These are phyloP conservation scores for Lycocerus yunnanus DNA, from an alignment of 2,888 invertebrate species.

Conservation along the genomic window DNA sequence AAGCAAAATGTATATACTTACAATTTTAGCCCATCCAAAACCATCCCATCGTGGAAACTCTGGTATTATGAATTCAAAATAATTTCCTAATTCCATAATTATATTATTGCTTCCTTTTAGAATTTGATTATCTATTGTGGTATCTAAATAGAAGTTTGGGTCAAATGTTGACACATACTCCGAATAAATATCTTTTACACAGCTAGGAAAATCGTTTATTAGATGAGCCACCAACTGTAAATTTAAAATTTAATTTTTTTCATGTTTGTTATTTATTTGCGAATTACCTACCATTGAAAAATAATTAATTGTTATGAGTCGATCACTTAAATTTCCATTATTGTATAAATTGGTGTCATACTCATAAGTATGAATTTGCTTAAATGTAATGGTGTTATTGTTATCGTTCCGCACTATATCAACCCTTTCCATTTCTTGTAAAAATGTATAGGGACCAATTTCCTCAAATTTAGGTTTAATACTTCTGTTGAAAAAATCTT, in stretches of 20 bases:
- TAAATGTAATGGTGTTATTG: slow-evolving; percentile 74
- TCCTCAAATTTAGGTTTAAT: slow-evolving; percentile 62
- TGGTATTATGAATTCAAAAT: slow-evolving; percentile 59
- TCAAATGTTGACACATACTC: slow-evolving; percentile 51
- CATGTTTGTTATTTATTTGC: not conserved
- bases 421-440: slow-evolving; percentile 70
- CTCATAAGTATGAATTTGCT: slow-evolving; percentile 68
- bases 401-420: slow-evolving; percentile 71
- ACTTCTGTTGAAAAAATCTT: slow-evolving; percentile 60
- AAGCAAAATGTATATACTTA: slow-evolving; percentile 43
- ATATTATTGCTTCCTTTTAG: slow-evolving; percentile 82
- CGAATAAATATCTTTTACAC: too few relatives aligned
- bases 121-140: slow-evolving; percentile 69
- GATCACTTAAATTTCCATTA: slow-evolving; percentile 69
- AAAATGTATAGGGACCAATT: slow-evolving; percentile 69
- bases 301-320: slow-evolving; percentile 74
- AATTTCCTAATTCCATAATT: slow-evolving; percentile 68
- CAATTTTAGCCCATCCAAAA: slow-evolving; percentile 85
- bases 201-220: too few relatives aligned
- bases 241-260: not conserved
- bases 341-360: slow-evolving; percentile 68
- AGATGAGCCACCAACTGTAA: too few relatives aligned
- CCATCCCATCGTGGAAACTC: slow-evolving; percentile 66
- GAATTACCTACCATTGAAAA: slow-evolving; percentile 72
- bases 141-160: slow-evolving; percentile 64